Evolutionary conservation across 1,140 invertebrate genomes (phyloP), one percentile per base, ranked within the genome.

Genomic region (Nasonia giraulti): DNA sequence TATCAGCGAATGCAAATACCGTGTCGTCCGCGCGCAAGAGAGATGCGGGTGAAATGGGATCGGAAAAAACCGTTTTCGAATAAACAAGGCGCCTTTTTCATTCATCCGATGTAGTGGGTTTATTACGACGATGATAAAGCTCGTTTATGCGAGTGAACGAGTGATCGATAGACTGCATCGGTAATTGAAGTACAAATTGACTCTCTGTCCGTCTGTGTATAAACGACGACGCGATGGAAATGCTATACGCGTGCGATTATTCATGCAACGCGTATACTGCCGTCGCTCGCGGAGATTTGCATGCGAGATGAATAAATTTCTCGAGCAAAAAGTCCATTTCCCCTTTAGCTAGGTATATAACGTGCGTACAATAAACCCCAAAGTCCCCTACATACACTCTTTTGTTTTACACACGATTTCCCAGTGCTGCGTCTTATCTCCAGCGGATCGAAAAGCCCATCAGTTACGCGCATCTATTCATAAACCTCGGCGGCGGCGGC

Each of bases 151-250:
- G 10, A 1, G 10, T 1, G 40, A 44, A 7, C 11, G 66, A 62
- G 55, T 37, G 37, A 33, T 68, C 47, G 33, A 79, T 27, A 17
- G 27, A 11, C 47, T 17, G 47, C 47, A 40, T 40, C 66, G 31
- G n/a, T 79, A 79, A 66, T 79, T 40, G 33, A 27, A 78, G 14
- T 78, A 78, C 47, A 77, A 77, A 77, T 77, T 73, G 69, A 47
- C 40, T 76, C n/a, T 23, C 14, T 17, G 47, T 7, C 40, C 27
- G 27, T 44, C 7, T 11, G 40, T 44, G 10, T 44, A 44, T 44
- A 44, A 10, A 44, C 40, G 33, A 37, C 33, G 27, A 27, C 33
- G 33, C 33, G 33, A 37, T 37, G 33, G 33, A 37, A 37, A 5
- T 37, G 33, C 33, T 37, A 37, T 37, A 37, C 3, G 33, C 33